phyloP scores from a whole-genome alignment of 2,888 invertebrate species.

The Mimumesa dahlbomi region DNA sequence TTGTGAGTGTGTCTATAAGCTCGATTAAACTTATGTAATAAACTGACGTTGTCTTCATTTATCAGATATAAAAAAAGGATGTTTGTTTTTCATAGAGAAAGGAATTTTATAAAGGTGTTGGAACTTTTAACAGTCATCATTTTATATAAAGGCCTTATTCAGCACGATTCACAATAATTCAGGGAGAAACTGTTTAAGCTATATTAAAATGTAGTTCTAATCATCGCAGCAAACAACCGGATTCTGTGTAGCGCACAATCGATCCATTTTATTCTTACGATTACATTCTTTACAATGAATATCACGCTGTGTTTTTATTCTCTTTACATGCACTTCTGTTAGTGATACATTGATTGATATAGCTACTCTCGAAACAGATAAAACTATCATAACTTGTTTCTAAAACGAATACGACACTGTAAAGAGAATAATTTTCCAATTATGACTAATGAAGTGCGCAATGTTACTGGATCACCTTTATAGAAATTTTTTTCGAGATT shows the following conservation, averaged over 20 bases:
- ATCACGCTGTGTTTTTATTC: background rate
- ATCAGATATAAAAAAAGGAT: constrained; percentile 22
- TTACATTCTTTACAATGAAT: background rate
- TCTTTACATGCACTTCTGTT: background rate
- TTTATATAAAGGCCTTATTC: constrained; percentile 58
- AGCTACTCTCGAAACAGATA: too few relatives aligned
- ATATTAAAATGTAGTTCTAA: constrained; percentile 46
- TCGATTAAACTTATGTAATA: constrained; percentile 61
- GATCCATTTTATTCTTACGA: constrained; percentile 21
- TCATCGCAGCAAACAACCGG: constrained; percentile 34
- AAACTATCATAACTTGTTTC: too few relatives aligned
- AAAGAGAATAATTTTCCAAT: too few relatives aligned
- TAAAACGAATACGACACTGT: too few relatives aligned
- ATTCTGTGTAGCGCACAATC: constrained; percentile 46
- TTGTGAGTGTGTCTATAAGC: constrained; percentile 67
- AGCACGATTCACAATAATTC: constrained; percentile 49
- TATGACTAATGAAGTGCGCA: too few relatives aligned
- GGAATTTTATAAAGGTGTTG: constrained; percentile 59
- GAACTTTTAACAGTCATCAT: constrained; percentile 54
- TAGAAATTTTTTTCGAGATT: too few relatives aligned
- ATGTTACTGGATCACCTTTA: too few relatives aligned
- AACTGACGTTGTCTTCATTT: constrained; percentile 57
- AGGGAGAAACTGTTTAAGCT: constrained; percentile 42
- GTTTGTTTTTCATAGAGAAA: constrained; percentile 31
- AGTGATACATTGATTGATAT: background rate